phyloP scores from a whole-genome alignment of 2,888 invertebrate genomes.

The Disparrhopalites patrizii region DNA sequence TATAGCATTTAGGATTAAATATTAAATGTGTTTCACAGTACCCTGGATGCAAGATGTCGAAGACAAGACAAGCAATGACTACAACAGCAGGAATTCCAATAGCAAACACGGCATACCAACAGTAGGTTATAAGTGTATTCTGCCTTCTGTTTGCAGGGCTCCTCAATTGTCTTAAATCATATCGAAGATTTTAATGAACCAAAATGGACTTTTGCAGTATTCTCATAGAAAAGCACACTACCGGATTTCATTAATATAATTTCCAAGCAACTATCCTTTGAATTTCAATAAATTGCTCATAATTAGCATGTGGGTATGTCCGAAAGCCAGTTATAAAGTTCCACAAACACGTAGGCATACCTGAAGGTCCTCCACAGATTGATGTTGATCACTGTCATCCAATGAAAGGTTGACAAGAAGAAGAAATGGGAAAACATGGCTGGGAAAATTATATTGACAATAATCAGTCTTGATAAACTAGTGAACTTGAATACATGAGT shows the following conservation, averaged over 20 bases:
- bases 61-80: not conserved
- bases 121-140: not conserved
- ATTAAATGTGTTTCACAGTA: too few relatives aligned
- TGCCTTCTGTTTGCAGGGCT: not conserved
- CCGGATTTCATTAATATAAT: too few relatives aligned
- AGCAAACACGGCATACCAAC: slow-evolving; percentile 3
- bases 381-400: slow-evolving; percentile 19
- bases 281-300: not conserved
- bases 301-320: not conserved
- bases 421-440: slow-evolving; percentile 10
- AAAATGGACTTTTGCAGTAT: too few relatives aligned
- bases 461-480: too few relatives aligned
- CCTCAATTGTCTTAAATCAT: not conserved
- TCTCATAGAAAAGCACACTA: too few relatives aligned
- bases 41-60: not conserved
- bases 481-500: too few relatives aligned
- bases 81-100: not conserved
- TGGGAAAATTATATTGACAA: not conserved
- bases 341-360: not conserved
- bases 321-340: not conserved
- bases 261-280: too few relatives aligned
- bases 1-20: too few relatives aligned
- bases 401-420: slow-evolving; percentile 18
- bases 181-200: too few relatives aligned
- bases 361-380: slow-evolving; percentile 21